Evolutionary conservation across 2,888 invertebrate species (phyloP), one percentile per base, ranked within the genome.

Genomic region (Eupsilia transversa): DNA sequence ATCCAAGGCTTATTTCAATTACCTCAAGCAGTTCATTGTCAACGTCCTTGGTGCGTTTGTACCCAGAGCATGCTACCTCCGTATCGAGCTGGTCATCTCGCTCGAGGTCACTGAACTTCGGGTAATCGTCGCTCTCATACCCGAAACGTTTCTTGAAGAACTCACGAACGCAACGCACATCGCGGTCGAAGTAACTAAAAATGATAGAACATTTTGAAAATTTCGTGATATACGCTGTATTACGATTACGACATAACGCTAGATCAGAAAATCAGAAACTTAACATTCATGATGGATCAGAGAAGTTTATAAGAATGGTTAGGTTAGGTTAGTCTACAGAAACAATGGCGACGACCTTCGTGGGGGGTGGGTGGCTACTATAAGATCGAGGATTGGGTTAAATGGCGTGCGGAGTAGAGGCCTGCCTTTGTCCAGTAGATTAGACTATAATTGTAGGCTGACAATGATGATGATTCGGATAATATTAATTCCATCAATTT

Each of bases 31-130:
- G 94, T 89, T 98, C 97, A 81, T 97, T 97, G 59, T 98, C 98
- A 96, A 98, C 97, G 89, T 98, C 97, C 92, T 97, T 98, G 0
- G 98, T 98, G 87, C 99, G 98, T 70, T 99, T 99, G 93, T 99
- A 98, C 2, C 99, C 99, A 85, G 99, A 99, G 86, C 99, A 99
- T 35, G 97, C 97, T 3, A 99, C 97, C 94, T 99, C 99, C 3
- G 98, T 97, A 94, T 99, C 99, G 71, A 99, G 94, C 85, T 97
- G 97, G 92, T 98, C 98, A 84, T 98, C 98, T 30, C 98, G 97
- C 90, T 98, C 97, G 71, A 97, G 94, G 91, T 99, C 98, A 43
- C 96, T 93, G 92, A 99, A 99, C 87, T 97, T 97, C 3, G 99
- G 99, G 93, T 97, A 97, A 49, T 97, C 94, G 85, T 97, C 98